Evolutionary conservation across 2,888 invertebrate genomes (phyloP), one percentile per base, ranked within the genome.

Genomic region (Cryptus armator): DNA sequence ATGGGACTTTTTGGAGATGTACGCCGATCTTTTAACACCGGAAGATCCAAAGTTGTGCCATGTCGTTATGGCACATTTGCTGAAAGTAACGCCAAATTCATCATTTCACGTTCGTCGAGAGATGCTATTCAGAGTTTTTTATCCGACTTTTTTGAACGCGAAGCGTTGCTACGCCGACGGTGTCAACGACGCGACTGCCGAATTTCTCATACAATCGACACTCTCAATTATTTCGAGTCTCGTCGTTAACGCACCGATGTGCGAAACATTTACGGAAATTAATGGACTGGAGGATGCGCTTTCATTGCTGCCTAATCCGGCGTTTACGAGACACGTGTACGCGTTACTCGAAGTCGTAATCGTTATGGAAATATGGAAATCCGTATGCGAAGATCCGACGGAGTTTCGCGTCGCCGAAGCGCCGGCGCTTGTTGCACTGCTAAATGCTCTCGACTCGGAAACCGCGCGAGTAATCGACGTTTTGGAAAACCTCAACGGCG

Each of bases 331-430:
- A 84, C 95, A 95, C 81, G 95, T 96, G 88, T 96, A 96, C 88
- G 94, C 95, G 2, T 94, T 96, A 59, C 92, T 96, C 19, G 96
- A 96, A 90, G 95, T 96, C 77, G 94, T 95, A 0, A 95, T 96
- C 2, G 94, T 95, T 3, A 95, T 96, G 74, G 96, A 96, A 88
- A 95, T 96, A 67, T 95, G 95, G 89, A 95, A 94, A 82, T 90
- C 94, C 3, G 93, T 93, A 81, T 94, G 94, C 80, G 83, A 87
- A 48, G 89, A 89, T 81, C 76, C 75, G 5, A 68, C 62, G 24
- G 80, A 80, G 46, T 37, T 72, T 2, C 32, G 81, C 32, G 7
- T 87, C 3, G 44, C 76, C 29, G 86, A 86, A n/a, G 87, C 84
- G 67, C 88, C 89, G 24, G 91, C 92, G 4, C 77, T 90, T 0